Evolutionary conservation across 1,140 invertebrate species (phyloP), one percentile per base, ranked within the genome.

Genomic region (Heliconius hermathena): DNA sequence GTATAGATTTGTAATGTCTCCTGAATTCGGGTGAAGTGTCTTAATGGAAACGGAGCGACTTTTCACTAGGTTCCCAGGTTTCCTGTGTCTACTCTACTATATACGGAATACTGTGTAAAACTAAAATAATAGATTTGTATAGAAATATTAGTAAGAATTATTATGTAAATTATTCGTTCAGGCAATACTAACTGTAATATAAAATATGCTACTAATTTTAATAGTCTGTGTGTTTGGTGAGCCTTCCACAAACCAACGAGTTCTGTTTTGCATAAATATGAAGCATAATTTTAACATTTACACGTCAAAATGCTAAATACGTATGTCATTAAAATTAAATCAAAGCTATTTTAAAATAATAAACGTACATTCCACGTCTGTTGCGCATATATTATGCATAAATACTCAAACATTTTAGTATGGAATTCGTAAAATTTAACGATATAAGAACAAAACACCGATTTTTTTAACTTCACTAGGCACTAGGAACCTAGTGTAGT

Each of bases 261-360:
- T 66, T 66, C 11, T 22, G 22, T 66, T 66, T 66, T 29, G 22
- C 60, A 66, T 66, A 66, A 26, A 29, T 66, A 66, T 66, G 60
- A 26, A 66, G 20, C 60, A 66, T 29, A 29, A 26, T 29, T 66
- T 66, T 11, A 29, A 29, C 11, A 66, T 66, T 66, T 66, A 29
- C 60, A 66, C 26, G 20, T 66, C 60, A 29, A 29, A 46, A 66
- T 66, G 60, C n/a, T 66, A 66, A 66, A 26, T 66, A 66, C 26
- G 11, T 57, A 57, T 66, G 60, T 13, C 60, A 29, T 66, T 66
- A 66, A 66, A 66, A 66, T 66, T 8, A 66, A 66, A 66, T 66
- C 13, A 66, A 29, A 66, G 26, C 60, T 29, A 29, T 66, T 66
- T 66, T 66, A 66, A 66, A 66, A 66, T 66, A 66, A 66, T 66